phyloP scores from a whole-genome alignment of 2,888 invertebrate genomes.

The Acleris holmiana region DNA sequence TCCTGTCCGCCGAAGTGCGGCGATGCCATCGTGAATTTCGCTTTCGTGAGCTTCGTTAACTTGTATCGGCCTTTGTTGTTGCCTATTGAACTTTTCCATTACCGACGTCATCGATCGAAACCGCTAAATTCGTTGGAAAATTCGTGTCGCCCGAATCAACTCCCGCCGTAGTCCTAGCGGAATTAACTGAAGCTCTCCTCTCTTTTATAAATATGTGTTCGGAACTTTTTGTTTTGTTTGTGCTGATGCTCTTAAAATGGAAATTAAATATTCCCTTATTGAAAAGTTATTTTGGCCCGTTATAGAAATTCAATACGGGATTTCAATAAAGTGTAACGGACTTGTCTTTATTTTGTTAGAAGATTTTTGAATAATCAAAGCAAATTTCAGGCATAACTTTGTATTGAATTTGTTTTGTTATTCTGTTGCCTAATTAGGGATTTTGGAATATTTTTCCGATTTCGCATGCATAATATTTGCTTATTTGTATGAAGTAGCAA shows the following conservation, averaged over 20 bases:
- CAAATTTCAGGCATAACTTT: slow-evolving; percentile 33
- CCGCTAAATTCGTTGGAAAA: slow-evolving; percentile 78
- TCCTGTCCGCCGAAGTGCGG: slow-evolving; percentile 76
- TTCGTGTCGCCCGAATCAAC: slow-evolving; percentile 62
- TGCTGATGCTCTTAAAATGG: slow-evolving; percentile 60
- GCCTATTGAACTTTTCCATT: slow-evolving; percentile 82
- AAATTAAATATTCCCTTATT: slow-evolving; percentile 76
- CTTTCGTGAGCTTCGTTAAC: slow-evolving; percentile 82
- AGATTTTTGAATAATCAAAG: slow-evolving; percentile 41
- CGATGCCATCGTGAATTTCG: slow-evolving; percentile 75
- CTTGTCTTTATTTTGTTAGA: slow-evolving; percentile 48
- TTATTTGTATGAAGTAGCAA: neutral
- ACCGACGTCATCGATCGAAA: slow-evolving; percentile 77
- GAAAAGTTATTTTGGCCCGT: slow-evolving; percentile 65
- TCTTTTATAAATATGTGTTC: slow-evolving; percentile 67
- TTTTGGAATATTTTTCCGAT: neutral
- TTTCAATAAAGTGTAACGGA: slow-evolving; percentile 66
- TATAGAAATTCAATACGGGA: slow-evolving; percentile 59
- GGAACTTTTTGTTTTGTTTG: slow-evolving; percentile 65
- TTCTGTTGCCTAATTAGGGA: slow-evolving; percentile 17
- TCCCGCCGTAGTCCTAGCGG: slow-evolving; percentile 50
- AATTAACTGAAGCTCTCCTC: slow-evolving; percentile 62
- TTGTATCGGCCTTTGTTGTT: slow-evolving; percentile 81
- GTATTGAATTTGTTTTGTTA: slow-evolving; percentile 26
- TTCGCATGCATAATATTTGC: slow-evolving; percentile 1